Base-by-base conservation (phyloP, 1,140 invertebrate species). In the Drosophila ogumai region DNA sequence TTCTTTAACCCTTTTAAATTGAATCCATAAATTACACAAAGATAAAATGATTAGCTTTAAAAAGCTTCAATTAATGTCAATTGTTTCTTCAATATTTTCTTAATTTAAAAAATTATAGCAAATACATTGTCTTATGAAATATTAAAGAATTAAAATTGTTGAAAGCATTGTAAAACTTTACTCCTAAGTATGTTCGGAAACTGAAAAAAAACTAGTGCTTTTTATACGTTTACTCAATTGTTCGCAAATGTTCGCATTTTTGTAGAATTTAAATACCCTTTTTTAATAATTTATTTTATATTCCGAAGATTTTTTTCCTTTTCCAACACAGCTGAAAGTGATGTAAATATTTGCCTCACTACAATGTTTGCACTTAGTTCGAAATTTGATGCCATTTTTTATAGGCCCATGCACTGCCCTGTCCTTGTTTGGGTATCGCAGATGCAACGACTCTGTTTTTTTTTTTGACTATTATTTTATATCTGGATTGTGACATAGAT, bases 351-450 rank as follows among this genome's bases (percentile, higher is more conserved):
- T 88, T 90, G 84, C 59, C 74, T 64, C 68, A 69, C 47, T 12
- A 75, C 78, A 75, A 61, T 88, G 84, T 88, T 88, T 90, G 85
- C 81, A 79, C 61, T 85, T 78, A 75, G 77, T 76, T 41, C 50
- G 38, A 87, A 88, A 90, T 81, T 84, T 82, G 80, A 84, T 61
- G 72, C 63, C 61, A 78, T 81, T 88, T 88, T 88, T 88, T 90
- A 77, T 74, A 50, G 41, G 6, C 49, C 43, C 57, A 28, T 54
- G 7, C 50, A 9, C 9, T 13, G 15, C 19, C 28, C 32, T 55
- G 40, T 44, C 60, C 31, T 12, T 64, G 68, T 50, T 63, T 17
- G 10, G n/a, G 10, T n/a, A 28, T 36, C 19, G 7, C 44, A 22
- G 60, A 41, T 25, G 43, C 31, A 58, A 58, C 49, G 55, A 61